Conservation (phyloP, 2,797 vertebrate species). For the Rachycentron canadum region DNA sequence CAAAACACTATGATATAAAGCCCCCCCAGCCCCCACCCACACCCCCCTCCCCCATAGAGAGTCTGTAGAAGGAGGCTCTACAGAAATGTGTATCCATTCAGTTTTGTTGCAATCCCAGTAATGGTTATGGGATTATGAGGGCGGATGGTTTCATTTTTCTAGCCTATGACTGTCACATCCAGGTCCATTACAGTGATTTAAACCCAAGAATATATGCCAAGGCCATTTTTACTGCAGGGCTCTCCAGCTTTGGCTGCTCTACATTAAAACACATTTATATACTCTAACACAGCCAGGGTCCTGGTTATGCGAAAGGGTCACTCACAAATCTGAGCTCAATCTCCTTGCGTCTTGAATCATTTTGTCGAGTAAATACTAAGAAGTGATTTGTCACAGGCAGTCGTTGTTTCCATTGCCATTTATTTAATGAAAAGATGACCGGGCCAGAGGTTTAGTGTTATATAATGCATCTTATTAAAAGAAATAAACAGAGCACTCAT, state of each 20-base stretch:
- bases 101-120: slow-evolving; percentile 74
- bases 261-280: slow-evolving; percentile 80
- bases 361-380: slow-evolving; percentile 53
- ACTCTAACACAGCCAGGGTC: slow-evolving; percentile 63
- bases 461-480: slow-evolving; percentile 9
- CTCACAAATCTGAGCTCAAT: slow-evolving; percentile 68
- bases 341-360: slow-evolving; percentile 61
- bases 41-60: no score
- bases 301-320: slow-evolving; percentile 64
- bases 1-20: slow-evolving; percentile 72
- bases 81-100: slow-evolving; percentile 69
- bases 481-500: slow-evolving; percentile 9
- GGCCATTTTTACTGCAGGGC: slow-evolving; percentile 76
- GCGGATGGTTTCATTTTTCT: slow-evolving; percentile 82
- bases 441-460: slow-evolving; percentile 21
- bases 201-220: slow-evolving; percentile 75
- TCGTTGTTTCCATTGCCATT: slow-evolving; percentile 67
- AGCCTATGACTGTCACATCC: slow-evolving; percentile 82
- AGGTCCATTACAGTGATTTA: slow-evolving; percentile 83
- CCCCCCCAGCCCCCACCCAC: no score
- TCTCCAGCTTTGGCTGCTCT: slow-evolving; percentile 71
- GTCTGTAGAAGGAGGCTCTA: no score
- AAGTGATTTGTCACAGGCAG: slow-evolving; percentile 65
- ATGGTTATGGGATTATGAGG: slow-evolving; percentile 78
- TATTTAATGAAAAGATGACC: slow-evolving; percentile 58